phyloP scores from a whole-genome alignment of 2,888 invertebrate species.

The Labia minor region DNA sequence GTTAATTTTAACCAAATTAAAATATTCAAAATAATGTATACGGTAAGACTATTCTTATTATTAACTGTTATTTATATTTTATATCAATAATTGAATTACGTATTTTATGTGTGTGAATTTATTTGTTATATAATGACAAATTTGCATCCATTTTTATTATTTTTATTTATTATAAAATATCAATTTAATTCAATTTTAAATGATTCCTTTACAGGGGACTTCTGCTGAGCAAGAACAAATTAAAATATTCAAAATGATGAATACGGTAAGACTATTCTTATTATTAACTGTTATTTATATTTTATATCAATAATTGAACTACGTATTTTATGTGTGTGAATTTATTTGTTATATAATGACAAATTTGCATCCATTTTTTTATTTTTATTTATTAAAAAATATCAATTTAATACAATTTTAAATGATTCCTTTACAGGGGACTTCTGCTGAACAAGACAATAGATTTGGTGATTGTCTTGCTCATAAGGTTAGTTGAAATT shows the following conservation, averaged over 20 bases:
- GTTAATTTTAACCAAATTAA: neutral
- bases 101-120: too few relatives aligned
- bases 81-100: constrained; percentile 8
- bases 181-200: too few relatives aligned
- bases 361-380: constrained; percentile 13
- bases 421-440: constrained; percentile 57
- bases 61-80: neutral
- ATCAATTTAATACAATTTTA: neutral
- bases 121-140: neutral
- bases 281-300: neutral
- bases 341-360: neutral
- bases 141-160: constrained; percentile 1
- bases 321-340: neutral
- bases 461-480: constrained; percentile 91
- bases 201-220: constrained; percentile 63
- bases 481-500: constrained; percentile 58
- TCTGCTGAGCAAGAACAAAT: constrained; percentile 77
- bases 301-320: constrained; percentile 9
- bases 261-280: constrained; percentile 37
- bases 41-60: constrained; percentile 34
- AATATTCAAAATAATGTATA: constrained; percentile 40
- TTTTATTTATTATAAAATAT: too few relatives aligned
- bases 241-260: constrained; percentile 38
- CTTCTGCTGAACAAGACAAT: constrained; percentile 96
- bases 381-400: constrained; percentile 17